Conservation (phyloP, 2,113 vertebrate species). For the Asarcornis scutulata region DNA sequence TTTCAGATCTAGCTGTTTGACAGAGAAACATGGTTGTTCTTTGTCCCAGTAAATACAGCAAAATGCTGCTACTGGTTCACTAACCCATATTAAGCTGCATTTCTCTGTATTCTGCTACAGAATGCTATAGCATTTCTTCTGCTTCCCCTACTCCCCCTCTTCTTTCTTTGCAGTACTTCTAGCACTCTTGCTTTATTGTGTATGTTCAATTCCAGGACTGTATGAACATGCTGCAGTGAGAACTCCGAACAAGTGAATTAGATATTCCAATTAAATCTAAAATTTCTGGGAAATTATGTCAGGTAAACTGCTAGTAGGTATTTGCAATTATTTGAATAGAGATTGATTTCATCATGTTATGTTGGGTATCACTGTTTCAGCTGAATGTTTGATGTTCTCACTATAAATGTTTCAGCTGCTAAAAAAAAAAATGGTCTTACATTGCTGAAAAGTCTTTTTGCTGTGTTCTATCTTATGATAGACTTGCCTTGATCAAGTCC, state of each 20-base stretch:
- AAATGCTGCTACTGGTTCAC: not conserved
- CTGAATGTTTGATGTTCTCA: not conserved
- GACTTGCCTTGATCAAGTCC: not conserved
- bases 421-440: not conserved
- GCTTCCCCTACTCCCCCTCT: accelerated
- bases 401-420: not conserved
- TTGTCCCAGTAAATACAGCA: not conserved
- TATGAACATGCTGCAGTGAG: not conserved
- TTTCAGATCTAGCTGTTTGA: not conserved
- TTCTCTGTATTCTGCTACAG: not conserved
- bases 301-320: not conserved
- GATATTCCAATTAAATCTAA: not conserved
- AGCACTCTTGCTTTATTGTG: not conserved
- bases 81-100: not conserved
- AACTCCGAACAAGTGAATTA: not conserved
- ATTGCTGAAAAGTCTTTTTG: not conserved
- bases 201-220: not conserved
- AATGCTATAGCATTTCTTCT: not conserved
- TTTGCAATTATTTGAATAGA: not conserved
- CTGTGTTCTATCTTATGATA: not conserved
- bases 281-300: not conserved
- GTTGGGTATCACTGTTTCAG: not conserved
- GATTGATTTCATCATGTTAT: not conserved
- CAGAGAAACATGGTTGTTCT: not conserved
- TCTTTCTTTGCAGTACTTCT: not conserved